A percentile compares a stretch with the other conserved stretches of the same genome.
phyloP scores from a whole-genome alignment of 2,113 vertebrate genomes.

The Phycodurus eques region DNA sequence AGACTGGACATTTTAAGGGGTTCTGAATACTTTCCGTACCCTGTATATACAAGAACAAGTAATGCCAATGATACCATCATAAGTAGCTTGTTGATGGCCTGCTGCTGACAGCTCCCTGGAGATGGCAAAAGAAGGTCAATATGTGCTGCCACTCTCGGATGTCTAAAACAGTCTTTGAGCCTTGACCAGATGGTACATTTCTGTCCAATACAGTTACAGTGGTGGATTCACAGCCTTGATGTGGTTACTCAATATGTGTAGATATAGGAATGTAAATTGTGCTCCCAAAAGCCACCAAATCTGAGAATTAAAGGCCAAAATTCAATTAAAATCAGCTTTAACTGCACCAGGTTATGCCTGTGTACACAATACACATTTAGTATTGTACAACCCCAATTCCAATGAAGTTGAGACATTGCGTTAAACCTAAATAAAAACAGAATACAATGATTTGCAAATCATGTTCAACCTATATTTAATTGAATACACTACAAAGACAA shows the following conservation, averaged over 20 bases:
- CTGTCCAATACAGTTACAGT: background rate
- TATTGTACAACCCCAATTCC: no score
- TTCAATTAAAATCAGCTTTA: no score
- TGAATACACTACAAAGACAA: no score
- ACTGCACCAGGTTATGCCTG: no score
- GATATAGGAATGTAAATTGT: background rate
- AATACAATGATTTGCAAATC: no score
- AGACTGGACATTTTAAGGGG: no score
- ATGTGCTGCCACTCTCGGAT: background rate
- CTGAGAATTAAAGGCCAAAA: no score
- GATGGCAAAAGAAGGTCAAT: background rate
- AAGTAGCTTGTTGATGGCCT: background rate
- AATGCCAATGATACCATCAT: background rate
- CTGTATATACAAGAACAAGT: background rate
- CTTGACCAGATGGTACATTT: background rate
- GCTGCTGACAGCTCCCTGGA: background rate
- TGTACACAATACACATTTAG: background rate
- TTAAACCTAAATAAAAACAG: no score
- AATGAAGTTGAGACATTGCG: no score
- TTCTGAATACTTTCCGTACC: no score
- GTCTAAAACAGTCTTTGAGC: background rate
- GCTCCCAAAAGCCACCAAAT: background rate
- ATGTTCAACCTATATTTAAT: no score
- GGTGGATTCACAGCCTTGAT: background rate
- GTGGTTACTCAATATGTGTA: no score